phyloP scores from a whole-genome alignment of 1,140 invertebrate species.

The Ceratitis capitata region DNA sequence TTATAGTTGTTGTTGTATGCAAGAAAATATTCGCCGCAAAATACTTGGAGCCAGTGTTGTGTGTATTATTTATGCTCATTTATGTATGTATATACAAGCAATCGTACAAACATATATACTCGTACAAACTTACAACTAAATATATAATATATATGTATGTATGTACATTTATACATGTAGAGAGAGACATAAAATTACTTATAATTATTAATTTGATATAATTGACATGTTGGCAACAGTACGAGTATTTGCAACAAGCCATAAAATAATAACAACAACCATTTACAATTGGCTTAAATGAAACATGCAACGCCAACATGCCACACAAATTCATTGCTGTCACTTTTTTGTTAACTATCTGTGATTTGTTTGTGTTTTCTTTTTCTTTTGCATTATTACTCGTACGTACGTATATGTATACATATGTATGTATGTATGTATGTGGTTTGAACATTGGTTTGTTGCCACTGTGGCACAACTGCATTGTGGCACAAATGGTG shows the following conservation, averaged over 20 bases:
- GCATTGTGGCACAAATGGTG: slow-evolving; percentile 25
- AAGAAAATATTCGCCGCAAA: not conserved
- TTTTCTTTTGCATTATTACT: not conserved
- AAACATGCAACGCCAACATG: slow-evolving; percentile 24
- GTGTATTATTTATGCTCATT: too few species aligned
- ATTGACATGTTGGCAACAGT: slow-evolving; percentile 60
- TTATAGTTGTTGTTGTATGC: too few species aligned
- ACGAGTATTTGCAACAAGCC: slow-evolving; percentile 14
- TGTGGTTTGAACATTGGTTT: too few species aligned
- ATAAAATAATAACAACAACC: slow-evolving; percentile 16
- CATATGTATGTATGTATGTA: not conserved
- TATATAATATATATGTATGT: too few species aligned
- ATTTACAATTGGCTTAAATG: slow-evolving; percentile 6
- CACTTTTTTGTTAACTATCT: slow-evolving; percentile 34
- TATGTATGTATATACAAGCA: too few species aligned
- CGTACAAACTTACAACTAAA: too few species aligned
- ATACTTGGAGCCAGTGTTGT: not conserved
- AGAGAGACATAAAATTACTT: slow-evolving; percentile 41
- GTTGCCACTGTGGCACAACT: not conserved
- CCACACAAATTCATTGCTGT: slow-evolving; percentile 30
- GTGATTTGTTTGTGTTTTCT: not conserved
- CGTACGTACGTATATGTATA: too few species aligned
- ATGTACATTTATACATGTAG: not conserved
- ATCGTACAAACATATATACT: not conserved
- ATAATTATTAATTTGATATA: slow-evolving; percentile 64